Conservation (phyloP, 2,113 vertebrate species). For the Chamaetylas fuelleborni region DNA sequence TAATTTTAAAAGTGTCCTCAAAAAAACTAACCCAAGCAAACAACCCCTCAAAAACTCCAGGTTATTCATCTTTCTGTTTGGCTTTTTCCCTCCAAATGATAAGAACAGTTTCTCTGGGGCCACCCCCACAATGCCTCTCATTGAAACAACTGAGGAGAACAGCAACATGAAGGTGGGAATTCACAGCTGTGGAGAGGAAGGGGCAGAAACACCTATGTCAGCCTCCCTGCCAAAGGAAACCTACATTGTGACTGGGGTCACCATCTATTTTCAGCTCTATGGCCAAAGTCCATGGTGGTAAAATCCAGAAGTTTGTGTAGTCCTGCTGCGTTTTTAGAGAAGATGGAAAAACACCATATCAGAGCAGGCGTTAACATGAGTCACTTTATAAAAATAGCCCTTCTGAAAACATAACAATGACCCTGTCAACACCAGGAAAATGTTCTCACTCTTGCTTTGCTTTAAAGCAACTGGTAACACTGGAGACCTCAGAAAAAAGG, state of each 20-base stretch:
- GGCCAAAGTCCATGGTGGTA: not conserved
- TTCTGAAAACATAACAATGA: constrained; percentile 60
- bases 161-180: not conserved
- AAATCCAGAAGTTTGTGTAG: not conserved
- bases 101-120: not conserved
- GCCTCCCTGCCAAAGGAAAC: not conserved
- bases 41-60: not conserved
- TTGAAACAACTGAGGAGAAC: not conserved
- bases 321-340: not conserved
- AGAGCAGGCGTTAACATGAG: constrained; percentile 22
- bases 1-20: not conserved
- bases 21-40: not conserved
- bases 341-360: constrained; percentile 40
- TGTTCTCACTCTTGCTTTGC: constrained; percentile 18
- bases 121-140: not conserved
- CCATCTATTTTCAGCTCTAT: not conserved
- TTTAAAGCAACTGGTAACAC: not conserved
- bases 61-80: not conserved
- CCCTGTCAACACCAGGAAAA: constrained; percentile 46
- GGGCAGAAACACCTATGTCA: not conserved
- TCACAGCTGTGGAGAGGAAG: not conserved
- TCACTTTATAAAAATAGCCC: constrained; percentile 51
- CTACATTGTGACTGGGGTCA: not conserved
- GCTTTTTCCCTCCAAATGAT: not conserved
- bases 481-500: not conserved